Conservation (phyloP, 23 tunicate genomes). For the Styela clava region DNA sequence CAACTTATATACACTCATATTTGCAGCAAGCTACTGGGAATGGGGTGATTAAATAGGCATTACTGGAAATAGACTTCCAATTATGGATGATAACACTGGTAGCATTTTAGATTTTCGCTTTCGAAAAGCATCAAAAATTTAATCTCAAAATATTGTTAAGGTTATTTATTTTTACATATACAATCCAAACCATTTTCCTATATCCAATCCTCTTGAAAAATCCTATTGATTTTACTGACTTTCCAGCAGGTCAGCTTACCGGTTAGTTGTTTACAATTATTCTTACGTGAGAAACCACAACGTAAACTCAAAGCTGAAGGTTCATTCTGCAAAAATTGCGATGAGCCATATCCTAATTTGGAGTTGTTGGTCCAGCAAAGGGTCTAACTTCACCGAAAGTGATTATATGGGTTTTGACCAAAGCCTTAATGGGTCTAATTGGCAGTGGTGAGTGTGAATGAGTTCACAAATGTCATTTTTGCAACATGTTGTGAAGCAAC, state of each 20-base stretch:
- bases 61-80: background rate
- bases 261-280: background rate
- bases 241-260: background rate
- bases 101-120: too few relatives aligned
- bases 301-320: background rate
- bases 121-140: too few relatives aligned
- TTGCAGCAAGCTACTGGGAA: background rate
- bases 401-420: background rate
- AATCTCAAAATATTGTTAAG: too few relatives aligned
- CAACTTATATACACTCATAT: too few relatives aligned
- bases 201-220: too few relatives aligned
- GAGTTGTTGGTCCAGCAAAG: background rate
- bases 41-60: background rate
- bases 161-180: too few relatives aligned
- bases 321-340: background rate
- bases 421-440: background rate
- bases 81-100: background rate
- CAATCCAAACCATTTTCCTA: too few relatives aligned
- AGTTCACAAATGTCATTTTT: too few relatives aligned
- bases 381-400: background rate
- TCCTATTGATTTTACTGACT: too few relatives aligned
- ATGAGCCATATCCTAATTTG: background rate
- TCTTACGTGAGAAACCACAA: background rate
- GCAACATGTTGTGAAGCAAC: too few relatives aligned
- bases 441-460: background rate